Conservation (phyloP, 92 coral and sea anemone species). For the Chrysogorgia sp. region DNA sequence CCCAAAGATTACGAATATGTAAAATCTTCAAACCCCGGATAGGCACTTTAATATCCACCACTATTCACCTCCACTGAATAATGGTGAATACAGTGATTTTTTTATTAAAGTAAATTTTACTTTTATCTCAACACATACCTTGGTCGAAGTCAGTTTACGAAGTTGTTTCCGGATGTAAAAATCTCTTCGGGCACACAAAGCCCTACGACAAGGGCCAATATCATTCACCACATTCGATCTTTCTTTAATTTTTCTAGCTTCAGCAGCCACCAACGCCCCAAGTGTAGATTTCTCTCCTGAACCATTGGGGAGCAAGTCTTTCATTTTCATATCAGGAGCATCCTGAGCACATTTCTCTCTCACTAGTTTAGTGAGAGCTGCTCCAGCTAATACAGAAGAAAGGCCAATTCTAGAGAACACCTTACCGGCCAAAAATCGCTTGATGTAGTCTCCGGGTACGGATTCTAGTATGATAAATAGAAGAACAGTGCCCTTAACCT, state of each 20-base stretch:
- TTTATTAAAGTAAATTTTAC: too few species aligned
- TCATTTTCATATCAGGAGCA: slow-evolving; percentile 46
- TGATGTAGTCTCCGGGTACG: slow-evolving; percentile 88
- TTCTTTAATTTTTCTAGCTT: slow-evolving; percentile 82
- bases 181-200: slow-evolving; percentile 93
- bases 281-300: slow-evolving; percentile 40
- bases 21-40: too few species aligned
- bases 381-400: slow-evolving; percentile 84
- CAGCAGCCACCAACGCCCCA: slow-evolving; percentile 93
- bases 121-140: slow-evolving; percentile 60
- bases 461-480: slow-evolving; percentile 47
- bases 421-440: slow-evolving; percentile 85
- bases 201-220: slow-evolving; percentile 97
- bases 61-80: too few species aligned
- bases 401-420: slow-evolving; percentile 94
- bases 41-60: too few species aligned
- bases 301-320: slow-evolving; percentile 14
- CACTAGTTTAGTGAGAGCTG: slow-evolving; percentile 79
- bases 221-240: slow-evolving; percentile 73
- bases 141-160: slow-evolving; percentile 70
- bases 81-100: neutral
- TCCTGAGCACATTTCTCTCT: slow-evolving; percentile 71
- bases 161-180: slow-evolving; percentile 91
- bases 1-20: too few species aligned
- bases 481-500: too few species aligned